These are phyloP conservation scores for Chelonia mydas DNA, from an alignment of 2,797 vertebrate genomes.

Conservation along the genomic window DNA sequence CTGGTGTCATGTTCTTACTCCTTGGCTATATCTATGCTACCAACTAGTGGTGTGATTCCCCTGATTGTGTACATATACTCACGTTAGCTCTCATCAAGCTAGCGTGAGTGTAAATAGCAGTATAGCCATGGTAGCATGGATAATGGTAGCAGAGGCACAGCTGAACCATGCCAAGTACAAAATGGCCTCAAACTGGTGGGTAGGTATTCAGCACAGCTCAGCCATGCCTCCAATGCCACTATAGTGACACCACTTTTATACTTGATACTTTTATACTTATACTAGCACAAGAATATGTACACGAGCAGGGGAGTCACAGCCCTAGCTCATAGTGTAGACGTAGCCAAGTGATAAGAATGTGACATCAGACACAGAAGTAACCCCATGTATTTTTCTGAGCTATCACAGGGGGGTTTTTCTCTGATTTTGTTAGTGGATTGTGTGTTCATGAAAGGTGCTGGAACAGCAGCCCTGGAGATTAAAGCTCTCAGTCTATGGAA, in stretches of 20 bases:
- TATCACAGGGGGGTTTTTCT: fast-evolving
- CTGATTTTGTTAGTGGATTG: not conserved
- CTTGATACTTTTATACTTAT: too few relatives aligned
- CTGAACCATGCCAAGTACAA: not conserved
- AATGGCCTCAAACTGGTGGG: not conserved
- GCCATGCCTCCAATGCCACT: not conserved
- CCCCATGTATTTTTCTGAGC: not conserved
- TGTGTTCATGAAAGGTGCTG: not conserved
- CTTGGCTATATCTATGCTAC: not conserved
- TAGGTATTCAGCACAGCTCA: not conserved
- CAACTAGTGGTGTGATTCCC: not conserved
- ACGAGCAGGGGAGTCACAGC: not conserved
- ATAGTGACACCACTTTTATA: not conserved
- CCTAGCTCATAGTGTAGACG: not conserved
- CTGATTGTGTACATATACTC: not conserved
- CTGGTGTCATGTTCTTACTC: not conserved
- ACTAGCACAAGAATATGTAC: not conserved
- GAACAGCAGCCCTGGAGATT: not conserved
- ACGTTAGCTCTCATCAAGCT: not conserved
- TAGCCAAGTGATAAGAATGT: not conserved
- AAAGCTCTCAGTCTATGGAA: not conserved
- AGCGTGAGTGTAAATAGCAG: not conserved
- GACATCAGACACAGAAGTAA: not conserved
- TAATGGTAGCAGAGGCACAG: not conserved
- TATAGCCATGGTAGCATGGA: not conserved